phyloP scores from a whole-genome alignment of 2,797 vertebrate species.

The Rhinella marina region DNA sequence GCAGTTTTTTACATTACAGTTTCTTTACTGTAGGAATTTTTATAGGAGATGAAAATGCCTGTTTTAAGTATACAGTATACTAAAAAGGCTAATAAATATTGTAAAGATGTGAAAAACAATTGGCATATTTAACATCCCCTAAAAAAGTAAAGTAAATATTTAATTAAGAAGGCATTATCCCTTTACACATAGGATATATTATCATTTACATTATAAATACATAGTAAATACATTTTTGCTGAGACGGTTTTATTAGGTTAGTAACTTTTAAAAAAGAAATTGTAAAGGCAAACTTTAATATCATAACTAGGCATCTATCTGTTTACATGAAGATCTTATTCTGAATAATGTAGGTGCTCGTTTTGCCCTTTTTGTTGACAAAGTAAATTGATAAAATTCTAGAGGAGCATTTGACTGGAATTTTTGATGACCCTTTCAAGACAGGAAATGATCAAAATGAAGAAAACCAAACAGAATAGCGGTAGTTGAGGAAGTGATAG shows the following conservation, averaged over 20 bases:
- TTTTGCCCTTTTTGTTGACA: constrained; percentile 89
- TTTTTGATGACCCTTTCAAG: constrained; percentile 92
- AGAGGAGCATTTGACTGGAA: constrained; percentile 81
- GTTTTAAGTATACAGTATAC: too few relatives aligned
- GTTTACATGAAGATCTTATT: constrained; percentile 76
- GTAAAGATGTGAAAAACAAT: too few relatives aligned
- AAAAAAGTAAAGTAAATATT: not conserved
- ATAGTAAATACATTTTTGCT: not conserved
- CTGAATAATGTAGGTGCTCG: constrained; percentile 79
- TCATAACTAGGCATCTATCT: not conserved
- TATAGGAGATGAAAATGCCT: too few relatives aligned
- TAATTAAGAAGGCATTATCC: not conserved
- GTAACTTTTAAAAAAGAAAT: not conserved
- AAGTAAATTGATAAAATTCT: constrained; percentile 89
- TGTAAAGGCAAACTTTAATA: not conserved
- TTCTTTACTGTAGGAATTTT: too few relatives aligned
- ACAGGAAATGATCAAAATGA: constrained; percentile 91
- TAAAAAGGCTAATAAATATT: too few relatives aligned
- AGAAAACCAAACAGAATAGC: constrained; percentile 80
- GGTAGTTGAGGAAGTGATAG: constrained; percentile 93
- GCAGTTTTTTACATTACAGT: too few relatives aligned
- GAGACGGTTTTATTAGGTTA: not conserved
- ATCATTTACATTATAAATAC: not conserved
- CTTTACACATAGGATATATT: not conserved
- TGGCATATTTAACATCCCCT: not conserved